These are phyloP conservation scores for Antidorcas marsupialis DNA, from an alignment of 2,113 vertebrate genomes.

Conservation along the genomic window DNA sequence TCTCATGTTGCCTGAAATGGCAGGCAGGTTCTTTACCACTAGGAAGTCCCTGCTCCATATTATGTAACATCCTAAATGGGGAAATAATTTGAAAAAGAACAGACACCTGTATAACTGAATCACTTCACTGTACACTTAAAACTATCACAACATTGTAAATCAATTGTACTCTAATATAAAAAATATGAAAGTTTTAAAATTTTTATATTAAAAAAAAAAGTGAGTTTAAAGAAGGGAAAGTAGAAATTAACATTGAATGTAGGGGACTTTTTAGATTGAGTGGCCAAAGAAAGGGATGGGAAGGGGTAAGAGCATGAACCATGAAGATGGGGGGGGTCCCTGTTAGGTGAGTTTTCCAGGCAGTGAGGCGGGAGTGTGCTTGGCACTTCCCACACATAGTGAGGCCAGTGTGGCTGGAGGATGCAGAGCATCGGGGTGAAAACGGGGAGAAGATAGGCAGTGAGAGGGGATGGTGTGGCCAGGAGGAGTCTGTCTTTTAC, in stretches of 20 bases:
- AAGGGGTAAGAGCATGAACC: background rate
- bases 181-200: background rate
- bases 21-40: background rate
- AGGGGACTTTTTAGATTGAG: background rate
- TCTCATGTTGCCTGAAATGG: background rate
- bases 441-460: background rate
- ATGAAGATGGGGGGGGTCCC: background rate
- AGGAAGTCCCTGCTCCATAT: background rate
- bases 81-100: background rate
- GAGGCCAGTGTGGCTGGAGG: background rate
- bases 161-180: background rate
- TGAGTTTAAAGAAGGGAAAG: background rate
- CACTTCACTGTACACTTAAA: background rate
- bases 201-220: background rate
- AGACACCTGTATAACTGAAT: background rate
- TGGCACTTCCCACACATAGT: background rate
- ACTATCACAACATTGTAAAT: background rate
- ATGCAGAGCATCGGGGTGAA: background rate
- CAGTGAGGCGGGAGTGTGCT: background rate
- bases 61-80: background rate
- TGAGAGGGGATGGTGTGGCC: too few species aligned
- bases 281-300: background rate
- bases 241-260: background rate
- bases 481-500: background rate
- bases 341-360: background rate